phyloP scores from a whole-genome alignment of 2,888 invertebrate species.

The Norana najaformis region DNA sequence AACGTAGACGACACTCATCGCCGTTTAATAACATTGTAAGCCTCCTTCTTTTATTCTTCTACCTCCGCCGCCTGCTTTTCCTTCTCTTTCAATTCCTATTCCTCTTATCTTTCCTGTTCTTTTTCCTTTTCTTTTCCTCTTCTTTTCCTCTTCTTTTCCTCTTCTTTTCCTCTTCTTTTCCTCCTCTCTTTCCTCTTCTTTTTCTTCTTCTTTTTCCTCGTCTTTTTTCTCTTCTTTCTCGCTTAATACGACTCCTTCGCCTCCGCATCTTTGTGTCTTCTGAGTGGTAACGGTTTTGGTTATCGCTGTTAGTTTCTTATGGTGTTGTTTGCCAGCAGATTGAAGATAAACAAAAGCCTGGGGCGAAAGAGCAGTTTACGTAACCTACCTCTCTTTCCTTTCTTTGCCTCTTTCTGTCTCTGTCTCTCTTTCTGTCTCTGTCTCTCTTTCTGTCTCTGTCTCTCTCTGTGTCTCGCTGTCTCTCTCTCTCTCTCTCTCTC shows the following conservation, averaged over 20 bases:
- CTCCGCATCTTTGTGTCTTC: neutral
- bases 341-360: neutral
- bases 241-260: too few species aligned
- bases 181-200: too few species aligned
- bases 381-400: neutral
- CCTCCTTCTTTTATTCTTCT: too few species aligned
- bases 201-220: neutral
- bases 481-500: constrained; percentile 14
- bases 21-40: too few species aligned
- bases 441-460: neutral
- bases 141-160: too few species aligned
- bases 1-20: too few species aligned
- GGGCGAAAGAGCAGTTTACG: neutral
- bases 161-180: too few species aligned
- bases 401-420: neutral
- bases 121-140: neutral
- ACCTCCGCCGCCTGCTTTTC: too few species aligned
- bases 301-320: neutral
- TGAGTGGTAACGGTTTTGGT: neutral
- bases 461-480: neutral
- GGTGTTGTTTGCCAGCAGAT: neutral
- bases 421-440: neutral
- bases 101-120: neutral
- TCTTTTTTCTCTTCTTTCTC: neutral
- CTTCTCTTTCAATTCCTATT: too few species aligned